Conservation (phyloP, 2,888 invertebrate genomes). For the Hemithea aestivaria region DNA sequence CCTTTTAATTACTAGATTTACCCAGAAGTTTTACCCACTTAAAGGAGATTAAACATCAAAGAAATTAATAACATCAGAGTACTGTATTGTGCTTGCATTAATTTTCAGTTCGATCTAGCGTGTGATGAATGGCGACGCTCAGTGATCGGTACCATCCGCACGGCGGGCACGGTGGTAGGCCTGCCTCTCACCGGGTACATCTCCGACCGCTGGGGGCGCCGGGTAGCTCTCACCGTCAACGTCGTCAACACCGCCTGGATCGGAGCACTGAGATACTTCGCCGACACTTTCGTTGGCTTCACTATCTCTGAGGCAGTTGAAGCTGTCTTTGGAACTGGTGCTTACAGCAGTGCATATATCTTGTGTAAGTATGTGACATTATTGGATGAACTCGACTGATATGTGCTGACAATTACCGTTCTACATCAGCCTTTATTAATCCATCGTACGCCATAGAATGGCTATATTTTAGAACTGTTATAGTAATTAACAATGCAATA, state of each 20-base stretch:
- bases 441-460: no score
- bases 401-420: neutral
- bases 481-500: no score
- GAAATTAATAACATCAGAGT: conserved; percentile 50
- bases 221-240: conserved; percentile 78
- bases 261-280: conserved; percentile 78
- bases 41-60: no score
- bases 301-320: conserved; percentile 83
- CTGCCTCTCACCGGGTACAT: conserved; percentile 83
- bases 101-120: conserved; percentile 75
- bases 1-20: no score
- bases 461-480: no score
- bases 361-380: conserved; percentile 79
- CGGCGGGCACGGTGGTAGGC: conserved; percentile 82
- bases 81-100: conserved; percentile 56
- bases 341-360: conserved; percentile 85
- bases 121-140: conserved; percentile 85
- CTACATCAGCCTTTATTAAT: neutral
- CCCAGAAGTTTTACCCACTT: no score
- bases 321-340: conserved; percentile 81
- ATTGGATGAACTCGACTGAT: no score
- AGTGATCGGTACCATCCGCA: conserved; percentile 84
- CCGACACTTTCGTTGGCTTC: conserved; percentile 82
- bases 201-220: conserved; percentile 85
- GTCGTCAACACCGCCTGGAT: conserved; percentile 80